Evolutionary conservation across 2,888 invertebrate genomes (phyloP), one percentile per base, ranked within the genome.

Genomic region (Coelinius sp.): DNA sequence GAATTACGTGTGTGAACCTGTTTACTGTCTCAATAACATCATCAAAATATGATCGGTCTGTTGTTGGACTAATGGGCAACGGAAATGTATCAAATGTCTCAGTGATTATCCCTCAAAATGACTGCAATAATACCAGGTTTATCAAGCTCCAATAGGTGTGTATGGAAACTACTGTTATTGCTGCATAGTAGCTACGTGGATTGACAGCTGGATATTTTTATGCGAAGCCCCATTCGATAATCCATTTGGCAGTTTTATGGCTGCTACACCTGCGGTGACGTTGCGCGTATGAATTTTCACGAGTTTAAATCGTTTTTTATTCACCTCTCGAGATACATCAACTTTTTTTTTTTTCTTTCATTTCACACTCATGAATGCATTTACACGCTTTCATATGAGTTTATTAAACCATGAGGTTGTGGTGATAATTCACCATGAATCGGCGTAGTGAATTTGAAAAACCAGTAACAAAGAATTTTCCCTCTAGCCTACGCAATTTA

Each of bases 141-240:
- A 25, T 27, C 1, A 10, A n/a, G 31, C 8, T 31, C 10, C 14
- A 59, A 14, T 10, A 27, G 14, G 14, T 59, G 59, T 17, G 12
- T 14, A 35, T n/a, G n/a, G n/a, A n/a, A n/a, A n/a, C n/a, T n/a
- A n/a, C n/a, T n/a, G n/a, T n/a, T n/a, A 31, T 31, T 35, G 31
- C 35, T 31, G 68, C 41, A 65, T 73, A 65, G 79, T 65, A 71
- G 75, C 73, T 59, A 75, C 75, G 76, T 65, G 79, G 82, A 85
- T 85, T 84, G 85, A 84, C 83, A 80, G 79, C 76, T 79, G 81
- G 82, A 84, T 85, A 86, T 85, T 85, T 85, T 85, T 84, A 84
- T 82, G 82, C 83, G 86, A 85, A 84, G 83, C 84, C 85, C 81
- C 82, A 80, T 82, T 83, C 82, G 81, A 84, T 84, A 85, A 85